Evolutionary conservation across 2,888 invertebrate species (phyloP).

Genomic region (Campaea margaritaria): DNA sequence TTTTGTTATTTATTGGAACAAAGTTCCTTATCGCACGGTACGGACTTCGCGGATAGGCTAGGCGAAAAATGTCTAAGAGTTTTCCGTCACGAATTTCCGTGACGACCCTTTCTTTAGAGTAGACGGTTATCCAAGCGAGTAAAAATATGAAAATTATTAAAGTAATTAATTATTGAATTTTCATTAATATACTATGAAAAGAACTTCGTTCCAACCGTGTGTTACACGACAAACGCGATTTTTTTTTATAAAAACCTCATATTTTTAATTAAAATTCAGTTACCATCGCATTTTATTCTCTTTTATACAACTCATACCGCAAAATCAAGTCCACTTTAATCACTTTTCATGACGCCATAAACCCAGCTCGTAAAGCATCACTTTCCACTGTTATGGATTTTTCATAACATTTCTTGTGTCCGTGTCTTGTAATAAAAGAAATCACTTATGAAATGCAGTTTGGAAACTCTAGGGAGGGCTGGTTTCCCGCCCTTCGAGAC

Average conservation of each 20-base stretch:
- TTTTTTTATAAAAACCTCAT: no score
- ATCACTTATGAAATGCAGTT: conserved; percentile 82
- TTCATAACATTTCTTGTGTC: conserved; percentile 68
- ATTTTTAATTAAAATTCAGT: no score
- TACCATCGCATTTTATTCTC: background rate
- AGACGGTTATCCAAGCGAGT: no score
- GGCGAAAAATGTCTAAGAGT: no score
- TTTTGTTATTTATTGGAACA: no score
- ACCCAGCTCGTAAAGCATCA: conserved; percentile 73
- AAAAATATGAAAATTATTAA: no score
- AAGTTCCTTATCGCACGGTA: no score
- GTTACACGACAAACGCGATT: no score
- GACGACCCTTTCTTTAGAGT: no score
- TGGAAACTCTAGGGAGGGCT: conserved; percentile 55
- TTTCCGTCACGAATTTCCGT: no score
- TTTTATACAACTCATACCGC: conserved; percentile 29
- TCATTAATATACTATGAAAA: background rate
- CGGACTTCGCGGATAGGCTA: no score
- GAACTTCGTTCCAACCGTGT: no score
- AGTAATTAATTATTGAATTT: background rate
- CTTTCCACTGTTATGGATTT: conserved; percentile 75
- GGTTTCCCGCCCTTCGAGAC: conserved; percentile 54
- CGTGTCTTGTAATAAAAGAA: conserved; percentile 82
- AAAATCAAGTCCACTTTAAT: conserved; percentile 64
- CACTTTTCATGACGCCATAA: conserved; percentile 73